Evolutionary conservation across 2,797 vertebrate genomes (phyloP).

Genomic region (Salmo trutta): DNA sequence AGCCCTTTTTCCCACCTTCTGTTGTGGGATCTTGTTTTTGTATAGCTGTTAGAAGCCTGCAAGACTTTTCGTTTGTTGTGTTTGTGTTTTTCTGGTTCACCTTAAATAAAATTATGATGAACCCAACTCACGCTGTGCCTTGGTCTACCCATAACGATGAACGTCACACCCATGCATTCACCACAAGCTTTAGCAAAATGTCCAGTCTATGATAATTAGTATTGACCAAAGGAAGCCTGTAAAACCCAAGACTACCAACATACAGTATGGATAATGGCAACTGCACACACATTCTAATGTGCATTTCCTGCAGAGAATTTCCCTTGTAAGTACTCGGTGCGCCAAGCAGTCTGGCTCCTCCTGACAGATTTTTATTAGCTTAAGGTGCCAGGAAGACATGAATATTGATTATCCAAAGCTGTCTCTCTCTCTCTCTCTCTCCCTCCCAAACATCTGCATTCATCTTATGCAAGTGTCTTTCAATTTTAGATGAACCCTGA

Average conservation of each 20-base stretch:
- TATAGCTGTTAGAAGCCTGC: too few species aligned
- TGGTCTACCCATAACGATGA: too few species aligned
- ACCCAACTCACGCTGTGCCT: too few species aligned
- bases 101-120: too few species aligned
- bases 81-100: too few species aligned
- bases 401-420: conserved; percentile 63
- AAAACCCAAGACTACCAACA: neutral
- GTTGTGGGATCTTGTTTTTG: too few species aligned
- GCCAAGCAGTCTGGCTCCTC: conserved; percentile 65
- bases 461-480: conserved; percentile 50
- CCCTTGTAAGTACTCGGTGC: conserved; percentile 50
- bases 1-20: too few species aligned
- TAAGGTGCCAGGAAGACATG: conserved; percentile 64
- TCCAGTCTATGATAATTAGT: neutral
- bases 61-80: too few species aligned
- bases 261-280: conserved; percentile 42
- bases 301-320: conserved; percentile 59
- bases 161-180: neutral
- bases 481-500: conserved; percentile 47
- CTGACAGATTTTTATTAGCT: conserved; percentile 61
- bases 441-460: conserved; percentile 51
- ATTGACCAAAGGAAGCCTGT: neutral
- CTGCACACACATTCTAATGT: conserved; percentile 37
- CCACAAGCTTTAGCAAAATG: neutral
- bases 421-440: conserved; percentile 44